Evolutionary conservation across 1,140 invertebrate genomes (phyloP).

Genomic region (Solenopsis invicta): DNA sequence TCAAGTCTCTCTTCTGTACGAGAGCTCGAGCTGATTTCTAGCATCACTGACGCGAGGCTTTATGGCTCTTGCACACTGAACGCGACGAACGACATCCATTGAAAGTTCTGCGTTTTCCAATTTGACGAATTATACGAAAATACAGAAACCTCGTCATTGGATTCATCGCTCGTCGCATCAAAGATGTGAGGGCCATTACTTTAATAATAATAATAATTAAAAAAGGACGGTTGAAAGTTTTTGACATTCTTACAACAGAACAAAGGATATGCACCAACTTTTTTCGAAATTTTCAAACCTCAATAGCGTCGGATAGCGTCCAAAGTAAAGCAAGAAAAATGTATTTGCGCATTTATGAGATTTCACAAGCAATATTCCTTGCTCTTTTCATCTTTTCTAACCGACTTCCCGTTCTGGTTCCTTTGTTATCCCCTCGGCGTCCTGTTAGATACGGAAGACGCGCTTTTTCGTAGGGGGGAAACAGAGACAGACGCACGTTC

Average conservation of each 20-base stretch:
- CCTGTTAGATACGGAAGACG: background rate
- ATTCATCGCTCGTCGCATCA: too few species aligned
- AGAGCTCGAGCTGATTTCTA: too few species aligned
- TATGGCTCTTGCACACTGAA: too few species aligned
- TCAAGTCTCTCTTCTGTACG: too few species aligned
- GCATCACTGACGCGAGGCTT: too few species aligned
- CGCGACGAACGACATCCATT: too few species aligned
- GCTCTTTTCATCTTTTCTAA: background rate
- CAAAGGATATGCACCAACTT: background rate
- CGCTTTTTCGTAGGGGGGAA: background rate
- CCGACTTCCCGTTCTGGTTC: background rate
- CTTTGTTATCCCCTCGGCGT: background rate
- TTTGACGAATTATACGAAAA: too few species aligned
- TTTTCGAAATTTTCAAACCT: background rate
- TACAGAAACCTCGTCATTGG: too few species aligned
- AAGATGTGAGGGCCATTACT: too few species aligned
- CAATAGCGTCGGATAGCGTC: background rate
- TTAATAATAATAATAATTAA: too few species aligned
- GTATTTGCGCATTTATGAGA: background rate
- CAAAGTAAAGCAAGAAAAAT: background rate
- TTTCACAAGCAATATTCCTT: background rate
- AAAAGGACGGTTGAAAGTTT: background rate
- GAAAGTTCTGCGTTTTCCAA: too few species aligned
- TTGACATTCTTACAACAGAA: background rate
- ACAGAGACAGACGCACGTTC: background rate